These are phyloP conservation scores for Drosophila teissieri DNA, from an alignment of 1,140 invertebrate species.

Conservation along the genomic window DNA sequence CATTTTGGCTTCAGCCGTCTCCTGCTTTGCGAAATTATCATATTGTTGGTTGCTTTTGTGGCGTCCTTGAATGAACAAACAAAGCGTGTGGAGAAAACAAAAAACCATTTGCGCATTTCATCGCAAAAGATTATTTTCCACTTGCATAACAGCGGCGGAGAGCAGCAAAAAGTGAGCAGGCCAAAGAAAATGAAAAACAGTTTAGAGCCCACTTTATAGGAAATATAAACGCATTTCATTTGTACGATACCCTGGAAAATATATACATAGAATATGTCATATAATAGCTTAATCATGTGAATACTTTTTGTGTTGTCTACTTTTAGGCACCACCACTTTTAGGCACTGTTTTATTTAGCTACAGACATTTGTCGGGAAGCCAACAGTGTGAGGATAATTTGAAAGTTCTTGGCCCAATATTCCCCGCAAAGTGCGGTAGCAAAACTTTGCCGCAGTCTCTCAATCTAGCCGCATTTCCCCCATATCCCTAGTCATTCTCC, in stretches of 20 bases:
- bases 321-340: not conserved
- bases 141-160: constrained; percentile 48
- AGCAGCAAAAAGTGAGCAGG: constrained; percentile 16
- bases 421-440: not conserved
- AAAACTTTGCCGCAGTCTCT: constrained; percentile 58
- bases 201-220: constrained; percentile 5
- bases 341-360: too few relatives aligned
- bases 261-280: too few relatives aligned
- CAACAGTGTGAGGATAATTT: too few relatives aligned
- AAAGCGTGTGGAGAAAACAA: constrained; percentile 51
- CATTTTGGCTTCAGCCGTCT: not conserved
- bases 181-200: constrained; percentile 28
- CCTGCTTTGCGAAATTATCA: constrained; percentile 63
- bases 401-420: constrained; percentile 4
- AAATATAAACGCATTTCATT: not conserved
- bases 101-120: constrained; percentile 76
- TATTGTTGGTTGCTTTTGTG: constrained; percentile 70
- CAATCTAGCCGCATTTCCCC: constrained; percentile 39
- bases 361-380: too few relatives aligned
- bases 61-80: constrained; percentile 68
- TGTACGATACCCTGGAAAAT: constrained; percentile 1
- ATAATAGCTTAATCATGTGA: too few relatives aligned
- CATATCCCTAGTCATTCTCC: constrained; percentile 25
- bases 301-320: not conserved
- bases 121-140: constrained; percentile 65